These are phyloP conservation scores for Anabas testudineus DNA, from an alignment of 2,797 vertebrate genomes.

Conservation along the genomic window DNA sequence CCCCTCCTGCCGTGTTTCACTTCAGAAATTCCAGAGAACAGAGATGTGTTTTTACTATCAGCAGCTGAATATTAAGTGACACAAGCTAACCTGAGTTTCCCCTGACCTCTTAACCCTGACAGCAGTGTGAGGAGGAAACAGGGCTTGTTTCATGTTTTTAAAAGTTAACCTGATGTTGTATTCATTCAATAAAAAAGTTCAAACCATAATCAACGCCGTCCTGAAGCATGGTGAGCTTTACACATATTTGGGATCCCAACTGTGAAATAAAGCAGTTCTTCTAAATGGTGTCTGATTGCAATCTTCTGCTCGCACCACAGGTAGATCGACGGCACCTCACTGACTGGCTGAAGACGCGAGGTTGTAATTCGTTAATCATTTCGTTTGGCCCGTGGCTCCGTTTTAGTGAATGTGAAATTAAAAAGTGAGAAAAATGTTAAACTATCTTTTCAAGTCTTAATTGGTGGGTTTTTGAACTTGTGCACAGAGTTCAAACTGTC, in stretches of 20 bases:
- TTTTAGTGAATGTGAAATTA: slow-evolving; percentile 26
- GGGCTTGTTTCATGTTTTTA: too few relatives aligned
- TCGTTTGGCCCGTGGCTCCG: not conserved
- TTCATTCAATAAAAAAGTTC: slow-evolving; percentile 23
- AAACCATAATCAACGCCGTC: slow-evolving; percentile 8
- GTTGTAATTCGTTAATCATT: slow-evolving; percentile 40
- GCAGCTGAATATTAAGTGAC: slow-evolving; percentile 25
- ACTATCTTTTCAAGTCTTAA: slow-evolving; percentile 23
- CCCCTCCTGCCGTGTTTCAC: slow-evolving; percentile 10
- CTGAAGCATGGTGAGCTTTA: too few relatives aligned
- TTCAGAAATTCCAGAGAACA: slow-evolving; percentile 24
- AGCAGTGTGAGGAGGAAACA: slow-evolving; percentile 14
- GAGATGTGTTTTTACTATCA: slow-evolving; percentile 13
- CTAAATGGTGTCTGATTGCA: slow-evolving; percentile 50
- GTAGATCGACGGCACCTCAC: slow-evolving; percentile 38
- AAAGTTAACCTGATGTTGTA: too few relatives aligned
- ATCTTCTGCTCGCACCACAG: slow-evolving; percentile 35
- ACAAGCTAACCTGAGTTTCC: slow-evolving; percentile 17
- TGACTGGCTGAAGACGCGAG: slow-evolving; percentile 44
- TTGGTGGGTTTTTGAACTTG: not conserved
- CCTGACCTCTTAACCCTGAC: slow-evolving; percentile 41
- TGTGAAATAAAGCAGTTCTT: slow-evolving; percentile 31
- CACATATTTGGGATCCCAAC: slow-evolving; percentile 2
- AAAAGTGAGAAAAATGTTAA: not conserved
- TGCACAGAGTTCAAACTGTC: not conserved